Base-by-base conservation (phyloP, 2,797 vertebrate genomes). In the Muscicapa striata region DNA sequence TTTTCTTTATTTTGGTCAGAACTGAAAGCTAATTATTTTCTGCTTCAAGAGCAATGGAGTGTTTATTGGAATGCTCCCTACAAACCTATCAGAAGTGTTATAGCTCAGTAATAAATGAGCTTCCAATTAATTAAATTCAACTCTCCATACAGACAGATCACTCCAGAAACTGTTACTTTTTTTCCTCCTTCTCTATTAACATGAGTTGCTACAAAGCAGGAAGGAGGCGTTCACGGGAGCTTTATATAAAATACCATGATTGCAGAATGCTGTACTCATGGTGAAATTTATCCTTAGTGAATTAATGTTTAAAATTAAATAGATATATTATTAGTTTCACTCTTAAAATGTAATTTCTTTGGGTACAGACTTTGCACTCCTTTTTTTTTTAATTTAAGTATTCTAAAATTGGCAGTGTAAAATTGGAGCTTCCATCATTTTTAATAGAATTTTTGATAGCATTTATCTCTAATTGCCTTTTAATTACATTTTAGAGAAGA, bases 1-100 rank as follows among this genome's bases (percentile, higher is more conserved):
- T 92, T 88, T 87, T 73, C 66, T 91, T 90, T 87, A 94, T 93
- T 94, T 95, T 88, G 83, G 36, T 95, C 38, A 82, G 91, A 93
- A 83, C 48, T 81, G 73, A 80, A 79, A 87, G 76, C 38, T 96
- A 95, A 97, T 97, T 95, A 95, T 90, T 95, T 87, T 75, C 54
- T 79, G 26, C 58, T 90, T 96, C 89, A 93, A 89, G 87, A 48
- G 2, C 79, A 96, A 62, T 52, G 57, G 29, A 63, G 9, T 75
- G 67, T 91, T 87, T 91, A 87, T 89, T 92, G 90, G 84, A 84
- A 86, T 84, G 80, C 55, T 93, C 70, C 80, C 48, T 88, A 58
- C 90, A 96, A 94, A 96, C 68, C 79, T 80, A 93, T 89, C 79
- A 95, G 80, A 94, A 93, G 16, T 89, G 52, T 80, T 95, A 76